A percentile compares a stretch with the other conserved stretches of the same genome.
These are phyloP conservation scores for Himalopsyche tibetana DNA, from an alignment of 2,888 invertebrate species.

Conservation along the genomic window DNA sequence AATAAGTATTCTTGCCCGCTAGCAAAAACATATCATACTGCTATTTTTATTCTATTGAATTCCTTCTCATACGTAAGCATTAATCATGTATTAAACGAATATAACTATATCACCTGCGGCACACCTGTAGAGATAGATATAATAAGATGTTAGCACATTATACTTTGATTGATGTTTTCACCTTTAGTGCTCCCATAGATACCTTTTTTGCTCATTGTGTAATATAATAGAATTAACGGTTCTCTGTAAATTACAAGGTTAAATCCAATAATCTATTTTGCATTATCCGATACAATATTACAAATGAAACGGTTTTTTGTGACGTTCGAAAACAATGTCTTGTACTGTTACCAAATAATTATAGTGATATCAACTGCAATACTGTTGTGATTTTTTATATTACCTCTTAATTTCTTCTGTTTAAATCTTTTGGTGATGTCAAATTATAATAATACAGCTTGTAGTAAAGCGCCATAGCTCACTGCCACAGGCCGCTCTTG, in stretches of 20 bases:
- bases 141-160: conserved; percentile 2
- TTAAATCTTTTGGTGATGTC: too few species aligned
- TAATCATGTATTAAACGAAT: background rate
- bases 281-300: background rate
- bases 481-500: too few species aligned
- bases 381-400: too few species aligned
- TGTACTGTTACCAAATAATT: too few species aligned
- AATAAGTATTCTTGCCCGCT: background rate
- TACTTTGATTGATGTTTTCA: conserved; percentile 15
- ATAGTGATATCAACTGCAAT: too few species aligned
- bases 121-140: background rate
- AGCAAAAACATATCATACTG: background rate
- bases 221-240: conserved; percentile 6
- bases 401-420: too few species aligned
- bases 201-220: background rate
- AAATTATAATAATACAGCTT: too few species aligned
- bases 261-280: background rate
- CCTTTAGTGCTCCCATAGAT: conserved; percentile 4
- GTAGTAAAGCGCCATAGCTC: too few species aligned
- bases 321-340: too few species aligned
- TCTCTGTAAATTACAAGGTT: background rate
- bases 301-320: too few species aligned
- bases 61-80: background rate
- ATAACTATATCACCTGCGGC: conserved; percentile 1
- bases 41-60: background rate